phyloP scores from a whole-genome alignment of 2,113 vertebrate species.

The Osmerus eperlanus region DNA sequence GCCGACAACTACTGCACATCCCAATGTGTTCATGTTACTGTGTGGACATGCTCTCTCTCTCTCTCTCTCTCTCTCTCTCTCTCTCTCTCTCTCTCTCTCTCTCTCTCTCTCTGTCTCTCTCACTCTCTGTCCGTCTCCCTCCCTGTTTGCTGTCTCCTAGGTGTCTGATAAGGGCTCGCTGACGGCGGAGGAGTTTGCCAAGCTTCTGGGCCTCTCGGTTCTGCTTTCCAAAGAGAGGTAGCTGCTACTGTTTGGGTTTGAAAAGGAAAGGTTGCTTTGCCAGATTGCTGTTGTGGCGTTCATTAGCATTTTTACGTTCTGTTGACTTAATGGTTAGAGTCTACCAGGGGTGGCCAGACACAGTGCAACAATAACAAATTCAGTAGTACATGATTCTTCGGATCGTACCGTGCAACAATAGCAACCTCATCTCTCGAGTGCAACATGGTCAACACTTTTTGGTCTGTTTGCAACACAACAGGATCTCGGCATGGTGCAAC shows the following conservation, averaged over 20 bases:
- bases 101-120: neutral
- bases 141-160: slow-evolving; percentile 56
- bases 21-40: neutral
- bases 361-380: too few species aligned
- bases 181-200: slow-evolving; percentile 95
- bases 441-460: too few species aligned
- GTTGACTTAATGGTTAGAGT: too few species aligned
- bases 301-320: too few species aligned
- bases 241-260: neutral
- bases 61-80: neutral
- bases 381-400: neutral
- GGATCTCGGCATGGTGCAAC: too few species aligned
- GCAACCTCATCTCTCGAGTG: neutral
- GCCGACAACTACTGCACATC: neutral
- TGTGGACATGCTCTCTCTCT: neutral
- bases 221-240: slow-evolving; percentile 96
- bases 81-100: neutral
- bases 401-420: neutral
- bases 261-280: too few species aligned
- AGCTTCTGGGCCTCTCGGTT: slow-evolving; percentile 93
- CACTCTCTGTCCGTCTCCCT: neutral
- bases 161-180: slow-evolving; percentile 94
- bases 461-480: too few species aligned
- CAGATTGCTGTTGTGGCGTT: too few species aligned
- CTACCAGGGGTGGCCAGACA: too few species aligned